These are phyloP conservation scores for Solenopsis invicta DNA, from an alignment of 1,140 invertebrate species.

Conservation along the genomic window DNA sequence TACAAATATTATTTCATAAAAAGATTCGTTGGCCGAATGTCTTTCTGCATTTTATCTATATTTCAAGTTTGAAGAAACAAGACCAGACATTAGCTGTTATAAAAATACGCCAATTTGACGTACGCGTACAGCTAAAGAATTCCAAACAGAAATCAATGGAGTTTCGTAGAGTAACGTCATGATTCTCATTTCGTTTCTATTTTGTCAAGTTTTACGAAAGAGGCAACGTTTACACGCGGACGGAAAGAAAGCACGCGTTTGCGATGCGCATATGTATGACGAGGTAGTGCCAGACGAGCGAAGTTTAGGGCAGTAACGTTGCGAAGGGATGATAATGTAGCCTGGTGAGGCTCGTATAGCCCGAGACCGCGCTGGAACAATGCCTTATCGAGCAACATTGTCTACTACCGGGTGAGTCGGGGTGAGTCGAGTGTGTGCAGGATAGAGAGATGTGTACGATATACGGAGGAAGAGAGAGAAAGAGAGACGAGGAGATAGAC, in stretches of 20 bases:
- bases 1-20: not conserved
- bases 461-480: slow-evolving; percentile 5
- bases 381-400: slow-evolving; percentile 86
- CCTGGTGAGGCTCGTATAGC: slow-evolving; percentile 73
- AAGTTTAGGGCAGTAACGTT: slow-evolving; percentile 55
- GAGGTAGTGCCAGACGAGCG: slow-evolving; percentile 17
- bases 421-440: slow-evolving; percentile 2
- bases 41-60: no score
- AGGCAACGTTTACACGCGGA: not conserved
- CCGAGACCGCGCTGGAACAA: slow-evolving; percentile 81
- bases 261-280: slow-evolving; percentile 37
- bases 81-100: not conserved
- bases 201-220: slow-evolving; percentile 60
- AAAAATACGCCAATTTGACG: not conserved
- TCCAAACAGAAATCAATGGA: not conserved
- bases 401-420: slow-evolving; percentile 65
- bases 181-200: not conserved
- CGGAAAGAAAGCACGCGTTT: slow-evolving; percentile 7
- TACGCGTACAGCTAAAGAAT: not conserved
- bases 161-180: not conserved
- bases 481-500: not conserved
- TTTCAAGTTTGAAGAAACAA: not conserved
- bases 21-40: not conserved
- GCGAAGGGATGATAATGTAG: slow-evolving; percentile 72
- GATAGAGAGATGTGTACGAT: slow-evolving; percentile 6